phyloP scores from a whole-genome alignment of 2,888 invertebrate species.

The Ophonus ardosiacus region DNA sequence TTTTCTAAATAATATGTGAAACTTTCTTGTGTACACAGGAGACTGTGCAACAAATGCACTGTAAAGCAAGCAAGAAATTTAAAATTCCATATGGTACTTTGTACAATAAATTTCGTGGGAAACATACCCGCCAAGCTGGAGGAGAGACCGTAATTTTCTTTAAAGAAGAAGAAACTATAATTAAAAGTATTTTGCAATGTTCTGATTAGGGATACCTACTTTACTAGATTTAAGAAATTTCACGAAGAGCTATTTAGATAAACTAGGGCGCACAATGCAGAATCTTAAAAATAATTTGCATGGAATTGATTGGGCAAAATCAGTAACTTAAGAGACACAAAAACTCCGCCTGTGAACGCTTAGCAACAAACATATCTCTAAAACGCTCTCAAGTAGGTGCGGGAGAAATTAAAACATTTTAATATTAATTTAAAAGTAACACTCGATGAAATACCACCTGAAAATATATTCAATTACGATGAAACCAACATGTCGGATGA shows the following conservation, averaged over 20 bases:
- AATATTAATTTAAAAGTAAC: too few species aligned
- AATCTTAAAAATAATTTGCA: slow-evolving; percentile 2
- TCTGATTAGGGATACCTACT: background rate
- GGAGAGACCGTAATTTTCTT: background rate
- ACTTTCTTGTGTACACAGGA: slow-evolving; percentile 6
- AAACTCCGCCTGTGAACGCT: too few species aligned
- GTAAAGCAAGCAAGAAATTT: slow-evolving; percentile 4
- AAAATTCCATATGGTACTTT: slow-evolving; percentile 1
- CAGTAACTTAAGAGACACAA: too few species aligned
- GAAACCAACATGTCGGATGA: too few species aligned
- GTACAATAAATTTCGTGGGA: slow-evolving; percentile 9
- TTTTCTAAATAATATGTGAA: background rate
- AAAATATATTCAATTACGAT: too few species aligned
- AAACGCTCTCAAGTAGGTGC: too few species aligned
- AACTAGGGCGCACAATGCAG: background rate
- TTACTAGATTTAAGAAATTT: slow-evolving; percentile 15
- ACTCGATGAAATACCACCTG: too few species aligned
- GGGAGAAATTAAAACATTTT: too few species aligned
- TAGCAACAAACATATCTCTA: too few species aligned
- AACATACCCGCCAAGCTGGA: slow-evolving; percentile 9
- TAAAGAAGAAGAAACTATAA: background rate
- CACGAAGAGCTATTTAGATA: slow-evolving; percentile 13
- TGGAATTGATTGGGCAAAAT: background rate
- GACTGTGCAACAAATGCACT: background rate
- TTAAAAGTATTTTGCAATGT: slow-evolving; percentile 12